phyloP scores from a whole-genome alignment of 2,797 vertebrate species.

The Lycodopsis pacificus region DNA sequence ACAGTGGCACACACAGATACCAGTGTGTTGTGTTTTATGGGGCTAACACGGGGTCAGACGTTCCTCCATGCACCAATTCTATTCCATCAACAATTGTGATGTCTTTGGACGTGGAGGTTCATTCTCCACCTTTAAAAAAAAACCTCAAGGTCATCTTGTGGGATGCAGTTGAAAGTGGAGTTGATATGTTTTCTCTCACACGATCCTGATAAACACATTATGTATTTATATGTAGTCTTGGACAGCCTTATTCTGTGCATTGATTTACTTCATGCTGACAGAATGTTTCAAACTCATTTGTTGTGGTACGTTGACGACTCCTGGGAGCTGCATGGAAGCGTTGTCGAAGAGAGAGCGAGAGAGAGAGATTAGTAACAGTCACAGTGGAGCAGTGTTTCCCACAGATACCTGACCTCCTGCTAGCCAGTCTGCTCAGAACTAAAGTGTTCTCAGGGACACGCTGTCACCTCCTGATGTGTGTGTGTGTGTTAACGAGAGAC shows the following conservation, averaged over 20 bases:
- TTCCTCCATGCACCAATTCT: background rate
- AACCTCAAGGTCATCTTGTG: constrained; percentile 11
- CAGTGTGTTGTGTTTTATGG: constrained; percentile 32
- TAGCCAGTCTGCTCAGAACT: constrained; percentile 58
- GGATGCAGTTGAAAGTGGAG: background rate
- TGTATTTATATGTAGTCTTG: background rate
- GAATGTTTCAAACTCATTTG: background rate
- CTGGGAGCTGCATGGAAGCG: background rate
- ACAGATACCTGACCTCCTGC: constrained; percentile 71
- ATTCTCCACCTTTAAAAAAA: background rate
- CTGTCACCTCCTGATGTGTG: constrained; percentile 35
- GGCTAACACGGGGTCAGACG: background rate
- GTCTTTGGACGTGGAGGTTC: background rate
- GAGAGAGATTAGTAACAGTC: constrained; percentile 21
- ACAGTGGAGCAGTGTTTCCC: constrained; percentile 63
- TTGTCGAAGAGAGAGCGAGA: background rate
- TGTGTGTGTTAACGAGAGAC: background rate
- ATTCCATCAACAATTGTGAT: background rate
- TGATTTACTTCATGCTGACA: background rate
- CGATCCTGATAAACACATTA: background rate
- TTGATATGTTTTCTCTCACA: background rate
- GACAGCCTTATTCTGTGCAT: background rate
- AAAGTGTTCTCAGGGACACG: constrained; percentile 62
- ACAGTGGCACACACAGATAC: constrained; percentile 44
- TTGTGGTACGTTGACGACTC: constrained; percentile 8